These are phyloP conservation scores for Crotalus tigris DNA, from an alignment of 2,113 vertebrate genomes.

Conservation along the genomic window DNA sequence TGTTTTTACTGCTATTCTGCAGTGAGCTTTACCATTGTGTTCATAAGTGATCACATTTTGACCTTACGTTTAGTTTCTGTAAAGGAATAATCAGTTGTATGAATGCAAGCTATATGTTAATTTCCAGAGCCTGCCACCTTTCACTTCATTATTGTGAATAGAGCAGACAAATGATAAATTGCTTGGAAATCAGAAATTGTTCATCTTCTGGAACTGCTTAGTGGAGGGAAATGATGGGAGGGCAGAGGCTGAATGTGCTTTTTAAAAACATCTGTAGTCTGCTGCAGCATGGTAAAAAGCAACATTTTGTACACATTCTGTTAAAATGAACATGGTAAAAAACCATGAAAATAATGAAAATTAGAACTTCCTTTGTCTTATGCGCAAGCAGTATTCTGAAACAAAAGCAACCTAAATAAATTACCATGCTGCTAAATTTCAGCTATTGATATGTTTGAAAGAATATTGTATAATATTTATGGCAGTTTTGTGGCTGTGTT, in stretches of 20 bases:
- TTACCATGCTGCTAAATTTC: slow-evolving; percentile 42
- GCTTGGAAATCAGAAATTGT: slow-evolving; percentile 57
- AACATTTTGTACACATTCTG: slow-evolving; percentile 4
- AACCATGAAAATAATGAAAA: slow-evolving; percentile 35
- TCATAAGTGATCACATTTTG: slow-evolving; percentile 16
- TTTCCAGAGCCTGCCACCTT: slow-evolving; percentile 51
- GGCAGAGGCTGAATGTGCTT: slow-evolving; percentile 45
- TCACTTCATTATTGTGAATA: slow-evolving; percentile 43
- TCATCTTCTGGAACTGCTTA: slow-evolving; percentile 59
- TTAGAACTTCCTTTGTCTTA: slow-evolving; percentile 44
- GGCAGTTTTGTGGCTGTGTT: slow-evolving; percentile 26
- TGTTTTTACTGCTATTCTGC: neutral
- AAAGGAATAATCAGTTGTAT: slow-evolving; percentile 42
- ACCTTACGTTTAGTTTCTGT: slow-evolving; percentile 41
- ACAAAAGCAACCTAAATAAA: neutral
- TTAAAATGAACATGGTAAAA: slow-evolving; percentile 18
- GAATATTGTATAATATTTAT: slow-evolving; percentile 30
- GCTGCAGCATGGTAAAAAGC: slow-evolving; percentile 37
- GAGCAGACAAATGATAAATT: slow-evolving; percentile 60
- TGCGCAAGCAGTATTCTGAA: slow-evolving; percentile 14
- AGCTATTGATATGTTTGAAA: slow-evolving; percentile 39
- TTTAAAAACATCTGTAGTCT: slow-evolving; percentile 42
- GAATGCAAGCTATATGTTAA: slow-evolving; percentile 51
- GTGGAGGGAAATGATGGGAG: slow-evolving; percentile 28
- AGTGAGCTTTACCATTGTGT: slow-evolving; percentile 5